Percentiles rank a stretch among this genome's conserved stretches.
Conservation (phyloP, 2,888 invertebrate genomes). For the Drosophila atripex region DNA sequence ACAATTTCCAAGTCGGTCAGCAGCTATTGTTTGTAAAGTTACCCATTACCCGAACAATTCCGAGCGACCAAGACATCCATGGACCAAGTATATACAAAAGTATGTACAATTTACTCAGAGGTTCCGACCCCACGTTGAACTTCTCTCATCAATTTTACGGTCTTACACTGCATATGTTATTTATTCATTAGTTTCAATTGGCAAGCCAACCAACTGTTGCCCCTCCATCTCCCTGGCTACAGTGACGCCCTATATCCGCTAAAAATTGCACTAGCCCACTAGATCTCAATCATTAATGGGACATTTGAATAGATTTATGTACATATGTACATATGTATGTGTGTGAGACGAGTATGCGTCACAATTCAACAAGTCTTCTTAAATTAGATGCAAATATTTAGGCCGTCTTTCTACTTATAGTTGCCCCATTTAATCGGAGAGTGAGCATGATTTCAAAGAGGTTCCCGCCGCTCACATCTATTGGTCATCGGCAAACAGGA, state of each 20-base stretch:
- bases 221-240: slow-evolving; percentile 1
- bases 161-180: slow-evolving; percentile 49
- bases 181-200: slow-evolving; percentile 74
- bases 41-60: slow-evolving; percentile 11
- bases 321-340: too few species aligned
- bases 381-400: slow-evolving; percentile 52
- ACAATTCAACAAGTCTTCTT: slow-evolving; percentile 37
- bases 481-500: slow-evolving; percentile 17
- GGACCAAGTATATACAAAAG: not conserved
- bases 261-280: slow-evolving; percentile 38
- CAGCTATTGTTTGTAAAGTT: slow-evolving; percentile 24
- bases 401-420: slow-evolving; percentile 19
- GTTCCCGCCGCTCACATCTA: slow-evolving; percentile 4
- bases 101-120: slow-evolving; percentile 73
- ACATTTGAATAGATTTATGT: slow-evolving; percentile 49
- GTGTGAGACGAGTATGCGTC: slow-evolving; percentile 32
- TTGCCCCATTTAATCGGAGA: slow-evolving; percentile 18
- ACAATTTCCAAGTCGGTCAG: slow-evolving; percentile 30
- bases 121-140: slow-evolving; percentile 87
- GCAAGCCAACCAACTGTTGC: slow-evolving; percentile 48
- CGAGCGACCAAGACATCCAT: not conserved
- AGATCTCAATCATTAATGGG: slow-evolving; percentile 28
- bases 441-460: slow-evolving; percentile 4
- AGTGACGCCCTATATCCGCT: slow-evolving; percentile 18
- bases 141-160: slow-evolving; percentile 59